A percentile compares a stretch with the other conserved stretches of the same genome.
These are phyloP conservation scores for Drosophila ogumai DNA, from an alignment of 1,140 invertebrate genomes.

Conservation along the genomic window DNA sequence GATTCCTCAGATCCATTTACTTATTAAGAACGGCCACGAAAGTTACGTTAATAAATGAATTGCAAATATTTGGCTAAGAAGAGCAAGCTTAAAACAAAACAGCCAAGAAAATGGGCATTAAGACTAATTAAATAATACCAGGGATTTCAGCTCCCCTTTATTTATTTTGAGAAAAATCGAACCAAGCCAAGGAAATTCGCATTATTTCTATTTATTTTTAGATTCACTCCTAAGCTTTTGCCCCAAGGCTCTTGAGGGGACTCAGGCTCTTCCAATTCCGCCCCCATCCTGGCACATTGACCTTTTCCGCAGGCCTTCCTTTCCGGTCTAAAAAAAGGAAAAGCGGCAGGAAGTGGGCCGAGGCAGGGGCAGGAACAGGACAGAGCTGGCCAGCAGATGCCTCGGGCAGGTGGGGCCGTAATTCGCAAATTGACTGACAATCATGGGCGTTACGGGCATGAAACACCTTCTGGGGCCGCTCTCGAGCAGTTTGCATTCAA, in stretches of 20 bases:
- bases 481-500: slow-evolving; percentile 48
- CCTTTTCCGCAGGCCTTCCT: slow-evolving; percentile 39
- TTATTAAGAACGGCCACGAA: not conserved
- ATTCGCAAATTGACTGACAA: slow-evolving; percentile 78
- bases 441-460: slow-evolving; percentile 54
- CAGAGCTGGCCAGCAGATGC: slow-evolving; percentile 35
- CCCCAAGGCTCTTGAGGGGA: slow-evolving; percentile 31
- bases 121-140: slow-evolving; percentile 54
- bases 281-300: slow-evolving; percentile 56
- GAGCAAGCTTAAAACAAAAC: not conserved
- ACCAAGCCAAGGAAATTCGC: slow-evolving; percentile 23
- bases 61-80: slow-evolving; percentile 8
- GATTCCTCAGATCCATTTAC: not conserved
- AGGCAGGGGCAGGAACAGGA: slow-evolving; percentile 17
- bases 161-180: slow-evolving; percentile 44
- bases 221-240: slow-evolving; percentile 43
- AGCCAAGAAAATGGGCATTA: slow-evolving; percentile 9
- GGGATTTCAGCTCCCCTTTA: not conserved
- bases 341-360: slow-evolving; percentile 20
- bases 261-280: slow-evolving; percentile 40
- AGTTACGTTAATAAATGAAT: not conserved
- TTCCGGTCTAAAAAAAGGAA: slow-evolving; percentile 7
- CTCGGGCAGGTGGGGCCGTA: slow-evolving; percentile 66
- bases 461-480: slow-evolving; percentile 48
- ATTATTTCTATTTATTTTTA: slow-evolving; percentile 73